These are phyloP conservation scores for Latrodectus elegans DNA, from an alignment of 2,888 invertebrate genomes.

Conservation along the genomic window DNA sequence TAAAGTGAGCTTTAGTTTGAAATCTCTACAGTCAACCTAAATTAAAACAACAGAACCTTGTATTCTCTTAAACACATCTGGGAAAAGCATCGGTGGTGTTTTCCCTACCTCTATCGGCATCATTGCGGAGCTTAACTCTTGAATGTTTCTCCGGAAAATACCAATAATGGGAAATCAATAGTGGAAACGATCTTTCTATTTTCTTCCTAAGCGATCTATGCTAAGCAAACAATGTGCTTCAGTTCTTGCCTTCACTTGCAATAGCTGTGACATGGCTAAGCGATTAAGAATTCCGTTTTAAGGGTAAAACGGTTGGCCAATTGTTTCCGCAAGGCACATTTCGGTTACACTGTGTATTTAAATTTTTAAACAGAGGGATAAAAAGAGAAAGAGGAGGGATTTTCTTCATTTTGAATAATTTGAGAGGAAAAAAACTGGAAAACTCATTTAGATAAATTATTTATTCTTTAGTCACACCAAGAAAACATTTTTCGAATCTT, in stretches of 20 bases:
- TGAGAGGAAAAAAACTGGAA: too few relatives aligned
- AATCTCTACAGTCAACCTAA: slow-evolving; percentile 14
- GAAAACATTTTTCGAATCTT: too few relatives aligned
- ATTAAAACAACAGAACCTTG: slow-evolving; percentile 20
- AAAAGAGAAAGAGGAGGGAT: too few relatives aligned
- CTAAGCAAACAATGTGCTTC: slow-evolving; percentile 53
- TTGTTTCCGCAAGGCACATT: slow-evolving; percentile 15
- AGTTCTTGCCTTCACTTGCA: slow-evolving; percentile 20
- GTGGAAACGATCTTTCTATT: slow-evolving; percentile 54
- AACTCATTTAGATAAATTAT: too few relatives aligned
- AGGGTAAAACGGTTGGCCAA: slow-evolving; percentile 28
- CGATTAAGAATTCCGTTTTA: slow-evolving; percentile 50
- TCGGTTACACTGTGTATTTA: slow-evolving; percentile 9
- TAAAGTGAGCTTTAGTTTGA: slow-evolving; percentile 8
- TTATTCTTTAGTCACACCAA: too few relatives aligned
- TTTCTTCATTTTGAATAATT: too few relatives aligned
- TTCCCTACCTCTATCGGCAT: slow-evolving; percentile 35
- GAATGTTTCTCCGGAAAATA: slow-evolving; percentile 50
- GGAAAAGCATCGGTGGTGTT: slow-evolving; percentile 9
- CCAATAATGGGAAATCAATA: slow-evolving; percentile 62
- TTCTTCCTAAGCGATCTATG: slow-evolving; percentile 52
- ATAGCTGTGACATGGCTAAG: slow-evolving; percentile 35
- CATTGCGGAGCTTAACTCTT: slow-evolving; percentile 44
- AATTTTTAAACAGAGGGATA: slow-evolving; percentile 33
- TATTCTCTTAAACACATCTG: slow-evolving; percentile 13